A percentile compares a stretch with the other conserved stretches of the same genome.
phyloP scores from a whole-genome alignment of 2,113 vertebrate species.

The Tyto alba region DNA sequence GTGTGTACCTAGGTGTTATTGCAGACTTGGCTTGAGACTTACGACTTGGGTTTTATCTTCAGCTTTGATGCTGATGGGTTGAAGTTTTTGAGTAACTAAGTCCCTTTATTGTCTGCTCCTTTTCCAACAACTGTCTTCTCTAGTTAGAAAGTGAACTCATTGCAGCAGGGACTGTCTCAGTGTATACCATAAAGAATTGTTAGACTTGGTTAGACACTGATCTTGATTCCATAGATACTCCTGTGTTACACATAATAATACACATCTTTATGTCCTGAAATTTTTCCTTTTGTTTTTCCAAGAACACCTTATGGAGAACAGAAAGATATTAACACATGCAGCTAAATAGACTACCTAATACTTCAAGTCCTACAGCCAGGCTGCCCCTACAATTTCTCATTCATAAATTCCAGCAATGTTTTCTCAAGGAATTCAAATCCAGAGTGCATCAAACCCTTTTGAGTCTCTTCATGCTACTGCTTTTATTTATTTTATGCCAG shows the following conservation, averaged over 20 bases:
- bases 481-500: background rate
- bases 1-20: background rate
- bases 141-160: background rate
- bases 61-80: background rate
- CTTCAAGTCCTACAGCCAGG: background rate
- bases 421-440: background rate
- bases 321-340: background rate
- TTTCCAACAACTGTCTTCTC: background rate
- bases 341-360: background rate
- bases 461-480: background rate
- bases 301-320: background rate
- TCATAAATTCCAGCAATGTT: background rate
- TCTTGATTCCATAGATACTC: background rate
- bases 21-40: background rate
- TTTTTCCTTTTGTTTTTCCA: background rate
- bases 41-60: background rate
- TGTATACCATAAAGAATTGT: background rate
- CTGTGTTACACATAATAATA: background rate
- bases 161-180: background rate
- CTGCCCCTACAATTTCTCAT: background rate
- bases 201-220: background rate
- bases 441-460: background rate
- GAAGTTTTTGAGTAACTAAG: background rate
- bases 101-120: background rate
- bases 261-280: background rate